Conservation (phyloP, 2,113 vertebrate species). For the Zingel zingel region DNA sequence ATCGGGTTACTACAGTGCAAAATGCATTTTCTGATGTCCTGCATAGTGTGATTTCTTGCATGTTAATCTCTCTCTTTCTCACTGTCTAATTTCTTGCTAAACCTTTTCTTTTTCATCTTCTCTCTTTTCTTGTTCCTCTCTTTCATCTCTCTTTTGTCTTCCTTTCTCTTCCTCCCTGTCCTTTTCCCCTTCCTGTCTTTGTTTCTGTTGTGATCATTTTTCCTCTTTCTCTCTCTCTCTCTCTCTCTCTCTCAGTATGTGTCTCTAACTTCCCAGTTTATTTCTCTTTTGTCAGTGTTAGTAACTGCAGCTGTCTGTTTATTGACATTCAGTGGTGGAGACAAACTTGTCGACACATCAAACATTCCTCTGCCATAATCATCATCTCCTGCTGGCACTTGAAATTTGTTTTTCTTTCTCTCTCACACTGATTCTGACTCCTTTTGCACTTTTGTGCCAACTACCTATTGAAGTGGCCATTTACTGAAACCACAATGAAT, state of each 20-base stretch:
- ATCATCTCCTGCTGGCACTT: conserved; percentile 62
- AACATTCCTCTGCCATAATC: conserved; percentile 60
- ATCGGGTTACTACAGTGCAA: not conserved
- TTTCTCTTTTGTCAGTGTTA: conserved; percentile 71
- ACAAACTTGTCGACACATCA: conserved; percentile 74
- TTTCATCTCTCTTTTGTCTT: not conserved
- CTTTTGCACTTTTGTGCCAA: conserved; percentile 17
- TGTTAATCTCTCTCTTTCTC: not conserved
- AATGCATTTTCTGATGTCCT: not conserved
- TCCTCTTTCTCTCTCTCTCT: not conserved
- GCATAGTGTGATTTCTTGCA: not conserved
- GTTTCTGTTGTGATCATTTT: conserved; percentile 36
- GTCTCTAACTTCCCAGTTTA: conserved; percentile 59
- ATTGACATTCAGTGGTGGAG: conserved; percentile 66
- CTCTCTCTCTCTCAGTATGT: conserved; percentile 32
- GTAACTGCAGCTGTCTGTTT: conserved; percentile 67
- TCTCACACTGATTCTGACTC: conserved; percentile 23
- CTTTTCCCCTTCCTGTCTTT: not conserved
- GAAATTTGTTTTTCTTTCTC: conserved; percentile 54
- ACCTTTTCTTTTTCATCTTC: conserved; percentile 8
- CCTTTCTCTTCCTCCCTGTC: not conserved
- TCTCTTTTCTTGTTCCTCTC: not conserved
- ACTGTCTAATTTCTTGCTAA: not conserved
- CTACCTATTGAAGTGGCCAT: not conserved
- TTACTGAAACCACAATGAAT: conserved; percentile 15